Conservation (phyloP, 53 echinoderm and acorn worm species). For the Holothuria scabra region DNA sequence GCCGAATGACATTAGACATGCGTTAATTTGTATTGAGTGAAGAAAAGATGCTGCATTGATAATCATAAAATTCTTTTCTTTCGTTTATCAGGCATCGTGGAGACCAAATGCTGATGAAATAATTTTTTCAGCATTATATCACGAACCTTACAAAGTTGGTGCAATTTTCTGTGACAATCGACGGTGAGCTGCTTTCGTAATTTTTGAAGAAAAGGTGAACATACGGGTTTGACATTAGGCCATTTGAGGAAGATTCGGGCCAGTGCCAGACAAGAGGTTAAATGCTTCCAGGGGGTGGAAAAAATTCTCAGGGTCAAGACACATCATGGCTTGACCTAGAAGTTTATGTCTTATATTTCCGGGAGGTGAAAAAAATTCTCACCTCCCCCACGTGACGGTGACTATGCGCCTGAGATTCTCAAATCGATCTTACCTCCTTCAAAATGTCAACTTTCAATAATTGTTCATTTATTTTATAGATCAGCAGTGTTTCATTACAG, state of each 20-base stretch:
- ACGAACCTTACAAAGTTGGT: constrained; percentile 89
- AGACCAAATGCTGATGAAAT: constrained; percentile 72
- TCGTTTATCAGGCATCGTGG: constrained; percentile 71
- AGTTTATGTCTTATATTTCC: not conserved
- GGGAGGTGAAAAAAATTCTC: not conserved
- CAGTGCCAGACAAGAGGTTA: not conserved
- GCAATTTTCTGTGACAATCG: constrained; percentile 71
- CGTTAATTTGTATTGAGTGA: not conserved
- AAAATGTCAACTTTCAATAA: not conserved
- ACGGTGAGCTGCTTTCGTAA: constrained; percentile 46
- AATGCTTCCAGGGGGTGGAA: not conserved
- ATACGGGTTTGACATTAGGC: not conserved
- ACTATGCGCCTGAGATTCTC: too few relatives aligned
- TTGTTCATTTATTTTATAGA: not conserved
- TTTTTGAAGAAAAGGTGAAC: not conserved
- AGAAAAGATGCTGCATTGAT: not conserved
- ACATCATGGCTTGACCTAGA: not conserved
- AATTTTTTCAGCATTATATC: constrained; percentile 73
- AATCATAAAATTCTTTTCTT: not conserved
- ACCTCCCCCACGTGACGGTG: too few relatives aligned
- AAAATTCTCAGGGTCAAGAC: not conserved
- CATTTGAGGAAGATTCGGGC: not conserved
- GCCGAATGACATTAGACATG: not conserved
- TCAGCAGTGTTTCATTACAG: constrained; percentile 11
- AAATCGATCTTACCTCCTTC: not conserved